Base-by-base conservation (phyloP, 2,797 vertebrate species). In the Coccyzus lansbergi region DNA sequence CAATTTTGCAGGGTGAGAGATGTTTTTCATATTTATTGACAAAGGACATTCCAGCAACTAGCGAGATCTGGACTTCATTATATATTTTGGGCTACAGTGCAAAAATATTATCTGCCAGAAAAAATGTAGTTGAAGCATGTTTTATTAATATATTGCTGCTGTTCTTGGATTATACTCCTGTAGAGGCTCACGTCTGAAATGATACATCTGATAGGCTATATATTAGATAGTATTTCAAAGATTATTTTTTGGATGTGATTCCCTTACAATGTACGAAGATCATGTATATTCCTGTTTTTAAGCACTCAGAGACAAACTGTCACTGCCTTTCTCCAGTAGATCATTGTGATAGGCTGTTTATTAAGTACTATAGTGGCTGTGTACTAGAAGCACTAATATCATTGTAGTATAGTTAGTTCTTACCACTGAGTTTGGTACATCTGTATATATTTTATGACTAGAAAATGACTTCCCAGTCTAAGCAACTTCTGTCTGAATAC, bases 81-180 rank as follows among this genome's bases (percentile, higher is more conserved):
- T 56, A 49, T 51, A 49, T 86, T 88, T 94, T 88, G 78, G 91
- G 65, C 68, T 94, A 52, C 51, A 94, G 78, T 44, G 69, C 64
- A 77, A 82, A 88, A 75, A 51, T n/a, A 82, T 51, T 81, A 89
- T 93, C 85, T 89, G 94, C 87, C 88, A 97, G 92, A 96, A 89
- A 62, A 96, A 92, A 94, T 51, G 75, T 79, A 75, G 91, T 81
- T 0, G 0, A 95, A 84, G 82, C 86, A 85, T 59, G 86, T 88
- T 94, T 96, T 91, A 94, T 96, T 89, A 95, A 96, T 97, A 95
- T 94, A 94, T 87, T 71, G 84, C 93, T 94, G 93, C 83, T 95
- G 91, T 89, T 96, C 94, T 93, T 96, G 93, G 88, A 96, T 95
- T 95, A 90, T 82, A 55, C 77, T 22, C 42, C 52, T 93, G 60